These are phyloP conservation scores for Lasius platythorax DNA, from an alignment of 2,888 invertebrate species.

Conservation along the genomic window DNA sequence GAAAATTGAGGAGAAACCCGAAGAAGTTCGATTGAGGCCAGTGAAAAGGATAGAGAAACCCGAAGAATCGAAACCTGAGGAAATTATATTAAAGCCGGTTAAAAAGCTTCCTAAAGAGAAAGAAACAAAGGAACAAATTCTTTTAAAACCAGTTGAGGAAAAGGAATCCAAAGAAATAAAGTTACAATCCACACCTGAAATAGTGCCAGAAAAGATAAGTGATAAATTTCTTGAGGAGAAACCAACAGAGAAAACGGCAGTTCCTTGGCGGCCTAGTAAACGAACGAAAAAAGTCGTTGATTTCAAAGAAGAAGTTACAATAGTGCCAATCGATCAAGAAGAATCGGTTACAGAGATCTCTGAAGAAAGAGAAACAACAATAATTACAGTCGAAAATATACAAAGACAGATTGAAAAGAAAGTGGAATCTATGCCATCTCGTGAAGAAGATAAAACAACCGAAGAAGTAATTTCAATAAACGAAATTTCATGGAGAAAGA, in stretches of 20 bases:
- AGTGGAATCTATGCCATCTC: conserved; percentile 63
- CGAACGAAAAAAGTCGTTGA: conserved; percentile 81
- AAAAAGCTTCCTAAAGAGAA: conserved; percentile 45
- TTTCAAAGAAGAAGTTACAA: conserved; percentile 81
- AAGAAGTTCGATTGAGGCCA: conserved; percentile 63
- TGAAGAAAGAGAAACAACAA: conserved; percentile 84
- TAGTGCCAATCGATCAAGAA: conserved; percentile 82
- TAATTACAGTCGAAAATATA: conserved; percentile 41
- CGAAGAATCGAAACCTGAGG: conserved; percentile 70
- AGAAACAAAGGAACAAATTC: conserved; percentile 39
- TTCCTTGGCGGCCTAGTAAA: conserved; percentile 85
- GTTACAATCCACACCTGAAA: conserved; percentile 74
- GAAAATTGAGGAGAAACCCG: conserved; percentile 75
- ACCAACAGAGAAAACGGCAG: conserved; percentile 82
- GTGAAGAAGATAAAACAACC: conserved; percentile 70
- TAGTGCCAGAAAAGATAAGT: conserved; percentile 45
- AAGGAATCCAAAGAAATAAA: conserved; percentile 72
- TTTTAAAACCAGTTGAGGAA: conserved; percentile 69
- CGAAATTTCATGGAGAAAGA: conserved; percentile 80
- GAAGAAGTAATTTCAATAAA: conserved; percentile 74
- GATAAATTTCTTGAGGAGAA: conserved; percentile 59
- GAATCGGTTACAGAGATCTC: conserved; percentile 80
- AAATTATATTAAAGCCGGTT: conserved; percentile 58
- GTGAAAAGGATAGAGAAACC: conserved; percentile 61
- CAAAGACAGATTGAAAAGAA: conserved; percentile 70